phyloP scores from a whole-genome alignment of 2,888 invertebrate species.

The Unio delphinus region DNA sequence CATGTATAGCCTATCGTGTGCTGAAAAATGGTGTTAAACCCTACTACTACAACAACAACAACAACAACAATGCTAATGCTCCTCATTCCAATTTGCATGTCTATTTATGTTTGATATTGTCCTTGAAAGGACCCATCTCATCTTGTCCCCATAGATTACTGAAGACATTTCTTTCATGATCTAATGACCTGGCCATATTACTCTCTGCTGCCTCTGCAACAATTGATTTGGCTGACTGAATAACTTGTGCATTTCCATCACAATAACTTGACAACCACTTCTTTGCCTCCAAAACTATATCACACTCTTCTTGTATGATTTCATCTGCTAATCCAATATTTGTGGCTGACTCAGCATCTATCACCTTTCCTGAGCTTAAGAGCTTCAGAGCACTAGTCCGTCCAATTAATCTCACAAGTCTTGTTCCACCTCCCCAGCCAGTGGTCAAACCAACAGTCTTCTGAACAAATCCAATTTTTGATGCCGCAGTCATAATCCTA shows the following conservation, averaged over 20 bases:
- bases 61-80: too few relatives aligned
- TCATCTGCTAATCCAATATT: constrained; percentile 71
- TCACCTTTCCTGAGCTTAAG: constrained; percentile 60
- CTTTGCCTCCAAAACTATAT: constrained; percentile 50
- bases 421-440: constrained; percentile 74
- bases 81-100: neutral
- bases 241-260: constrained; percentile 45
- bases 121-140: constrained; percentile 66
- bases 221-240: constrained; percentile 64
- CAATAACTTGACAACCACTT: constrained; percentile 66
- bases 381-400: constrained; percentile 71
- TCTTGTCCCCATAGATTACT: constrained; percentile 72
- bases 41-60: too few relatives aligned
- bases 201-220: constrained; percentile 46
- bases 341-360: constrained; percentile 68
- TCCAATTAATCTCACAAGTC: constrained; percentile 72
- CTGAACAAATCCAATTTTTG: constrained; percentile 74
- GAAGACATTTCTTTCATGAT: constrained; percentile 70
- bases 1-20: too few relatives aligned
- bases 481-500: constrained; percentile 69
- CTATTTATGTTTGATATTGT: constrained; percentile 69
- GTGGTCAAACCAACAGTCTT: constrained; percentile 73
- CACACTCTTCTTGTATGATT: constrained; percentile 55
- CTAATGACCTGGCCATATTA: constrained; percentile 51
- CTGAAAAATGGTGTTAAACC: too few relatives aligned